Evolutionary conservation across 92 coral and sea anemone species (phyloP).

Genomic region (Porites rus): DNA sequence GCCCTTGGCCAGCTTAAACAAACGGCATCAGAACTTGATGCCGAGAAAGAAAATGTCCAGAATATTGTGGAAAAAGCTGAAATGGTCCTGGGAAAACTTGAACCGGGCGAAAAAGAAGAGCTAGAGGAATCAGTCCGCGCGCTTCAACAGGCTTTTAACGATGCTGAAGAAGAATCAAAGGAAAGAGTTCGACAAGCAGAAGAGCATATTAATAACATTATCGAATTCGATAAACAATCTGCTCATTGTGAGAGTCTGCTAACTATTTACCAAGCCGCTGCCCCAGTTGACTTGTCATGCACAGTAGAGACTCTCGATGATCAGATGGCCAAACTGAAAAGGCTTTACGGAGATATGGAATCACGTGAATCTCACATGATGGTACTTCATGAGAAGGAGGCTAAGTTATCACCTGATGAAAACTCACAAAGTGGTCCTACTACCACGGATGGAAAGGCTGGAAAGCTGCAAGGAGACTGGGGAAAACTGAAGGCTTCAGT

Average conservation of each 20-base stretch:
- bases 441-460: slow-evolving; percentile 57
- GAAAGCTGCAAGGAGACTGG: slow-evolving; percentile 76
- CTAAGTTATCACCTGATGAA: slow-evolving; percentile 31
- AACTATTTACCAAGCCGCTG: slow-evolving; percentile 85
- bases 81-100: slow-evolving; percentile 31
- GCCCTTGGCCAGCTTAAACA: slow-evolving; percentile 64
- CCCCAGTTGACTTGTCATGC: slow-evolving; percentile 66
- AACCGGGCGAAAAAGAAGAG: slow-evolving; percentile 50
- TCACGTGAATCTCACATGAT: slow-evolving; percentile 76
- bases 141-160: slow-evolving; percentile 39
- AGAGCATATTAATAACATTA: slow-evolving; percentile 60
- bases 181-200: slow-evolving; percentile 58
- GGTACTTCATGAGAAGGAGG: slow-evolving; percentile 59
- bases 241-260: slow-evolving; percentile 80
- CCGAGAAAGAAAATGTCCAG: slow-evolving; percentile 51
- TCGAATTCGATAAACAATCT: slow-evolving; percentile 77
- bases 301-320: slow-evolving; percentile 78
- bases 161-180: slow-evolving; percentile 35
- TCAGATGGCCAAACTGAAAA: slow-evolving; percentile 75
- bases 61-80: slow-evolving; percentile 50
- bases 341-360: slow-evolving; percentile 79
- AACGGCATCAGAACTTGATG: slow-evolving; percentile 61
- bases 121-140: slow-evolving; percentile 43
- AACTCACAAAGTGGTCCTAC: slow-evolving; percentile 20
- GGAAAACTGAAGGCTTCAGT: slow-evolving; percentile 62